phyloP scores from a whole-genome alignment of 2,888 invertebrate species.

The Cactoblastis cactorum region DNA sequence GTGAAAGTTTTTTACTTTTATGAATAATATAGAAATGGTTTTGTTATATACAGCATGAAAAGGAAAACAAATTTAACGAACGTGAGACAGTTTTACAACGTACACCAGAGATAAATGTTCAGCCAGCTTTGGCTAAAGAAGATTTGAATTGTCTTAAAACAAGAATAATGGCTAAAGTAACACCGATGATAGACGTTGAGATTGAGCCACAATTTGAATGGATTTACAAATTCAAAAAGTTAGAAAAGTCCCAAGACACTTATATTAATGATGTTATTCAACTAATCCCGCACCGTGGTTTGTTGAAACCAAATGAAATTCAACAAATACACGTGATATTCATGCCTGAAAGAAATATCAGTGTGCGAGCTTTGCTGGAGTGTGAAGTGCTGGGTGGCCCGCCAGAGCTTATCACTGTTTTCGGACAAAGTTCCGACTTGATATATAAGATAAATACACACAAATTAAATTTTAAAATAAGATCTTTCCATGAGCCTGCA shows the following conservation, averaged over 20 bases:
- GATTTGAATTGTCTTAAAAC: slow-evolving; percentile 30
- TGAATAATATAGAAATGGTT: too few relatives aligned
- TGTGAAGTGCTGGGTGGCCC: slow-evolving; percentile 80
- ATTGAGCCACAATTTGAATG: slow-evolving; percentile 50
- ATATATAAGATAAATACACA: slow-evolving; percentile 67
- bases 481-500: slow-evolving; percentile 62
- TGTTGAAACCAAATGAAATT: slow-evolving; percentile 71
- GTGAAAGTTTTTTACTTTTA: too few relatives aligned
- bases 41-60: neutral
- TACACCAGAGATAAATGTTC: neutral
- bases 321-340: slow-evolving; percentile 71
- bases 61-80: neutral
- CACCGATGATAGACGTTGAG: slow-evolving; percentile 50
- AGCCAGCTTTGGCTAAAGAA: slow-evolving; percentile 13
- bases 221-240: slow-evolving; percentile 50
- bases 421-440: slow-evolving; percentile 73
- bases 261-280: slow-evolving; percentile 58
- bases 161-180: slow-evolving; percentile 42
- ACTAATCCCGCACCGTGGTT: slow-evolving; percentile 68
- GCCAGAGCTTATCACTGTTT: slow-evolving; percentile 65
- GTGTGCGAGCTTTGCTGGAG: slow-evolving; percentile 61
- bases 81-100: too few relatives aligned
- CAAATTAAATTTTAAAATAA: slow-evolving; percentile 63
- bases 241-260: slow-evolving; percentile 27
- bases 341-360: slow-evolving; percentile 60